phyloP scores from a whole-genome alignment of 2,888 invertebrate genomes.

The Griposia aprilina region DNA sequence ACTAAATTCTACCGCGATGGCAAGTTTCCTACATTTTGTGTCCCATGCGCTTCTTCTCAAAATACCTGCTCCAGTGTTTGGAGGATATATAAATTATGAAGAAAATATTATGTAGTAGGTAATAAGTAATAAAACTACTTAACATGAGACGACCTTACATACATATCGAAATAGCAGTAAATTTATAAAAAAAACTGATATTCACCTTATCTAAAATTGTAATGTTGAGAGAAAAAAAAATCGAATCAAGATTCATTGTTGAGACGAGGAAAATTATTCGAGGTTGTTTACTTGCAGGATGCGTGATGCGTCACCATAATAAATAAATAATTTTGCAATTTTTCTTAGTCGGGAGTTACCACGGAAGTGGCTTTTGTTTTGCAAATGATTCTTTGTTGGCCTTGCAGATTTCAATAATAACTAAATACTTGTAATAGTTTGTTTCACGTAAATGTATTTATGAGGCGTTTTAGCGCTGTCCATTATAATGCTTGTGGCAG shows the following conservation, averaged over 20 bases:
- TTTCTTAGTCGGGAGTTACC: slow-evolving; percentile 41
- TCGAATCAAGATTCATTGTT: slow-evolving; percentile 9
- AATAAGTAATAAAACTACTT: no score
- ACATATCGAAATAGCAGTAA: not conserved
- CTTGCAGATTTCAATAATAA: slow-evolving; percentile 51
- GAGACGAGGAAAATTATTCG: slow-evolving; percentile 18
- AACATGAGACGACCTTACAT: not conserved
- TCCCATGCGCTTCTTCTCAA: not conserved
- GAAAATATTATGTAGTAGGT: not conserved
- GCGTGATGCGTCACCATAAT: slow-evolving; percentile 38
- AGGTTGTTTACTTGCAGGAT: slow-evolving; percentile 40
- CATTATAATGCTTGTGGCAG: slow-evolving; percentile 5
- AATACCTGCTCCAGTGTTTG: not conserved
- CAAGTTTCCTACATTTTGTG: not conserved
- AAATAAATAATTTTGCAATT: slow-evolving; percentile 35
- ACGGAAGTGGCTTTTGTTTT: slow-evolving; percentile 54
- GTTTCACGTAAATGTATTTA: slow-evolving; percentile 34
- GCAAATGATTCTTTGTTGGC: slow-evolving; percentile 41
- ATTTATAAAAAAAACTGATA: not conserved
- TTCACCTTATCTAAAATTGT: not conserved
- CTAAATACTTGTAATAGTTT: slow-evolving; percentile 19
- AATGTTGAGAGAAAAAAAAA: not conserved
- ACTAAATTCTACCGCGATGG: not conserved
- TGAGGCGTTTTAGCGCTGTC: slow-evolving; percentile 11
- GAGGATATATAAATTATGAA: not conserved